Base-by-base conservation (phyloP, 2,888 invertebrate species). In the Chrysopilus asiliformis region DNA sequence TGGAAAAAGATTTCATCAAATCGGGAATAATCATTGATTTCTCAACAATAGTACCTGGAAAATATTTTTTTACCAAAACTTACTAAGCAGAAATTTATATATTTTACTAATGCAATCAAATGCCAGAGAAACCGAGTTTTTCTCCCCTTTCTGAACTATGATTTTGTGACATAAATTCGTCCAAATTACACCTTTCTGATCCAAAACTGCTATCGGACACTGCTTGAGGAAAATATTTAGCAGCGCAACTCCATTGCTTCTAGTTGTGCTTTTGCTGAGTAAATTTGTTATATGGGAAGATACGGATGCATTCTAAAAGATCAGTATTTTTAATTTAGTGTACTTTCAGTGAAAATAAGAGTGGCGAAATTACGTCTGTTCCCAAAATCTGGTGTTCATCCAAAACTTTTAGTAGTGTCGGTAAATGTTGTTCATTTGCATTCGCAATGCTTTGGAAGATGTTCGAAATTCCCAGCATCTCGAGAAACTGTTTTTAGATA, bases 311-410 rank as follows among this genome's bases (percentile, higher is more conserved):
- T n/a, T n/a, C n/a, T n/a, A n/a, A n/a, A n/a, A n/a, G n/a, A n/a
- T n/a, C n/a, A n/a, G n/a, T n/a, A n/a, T n/a, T n/a, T n/a, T n/a
- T n/a, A n/a, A n/a, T n/a, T n/a, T n/a, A n/a, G n/a, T n/a, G n/a
- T n/a, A n/a, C n/a, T n/a, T n/a, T n/a, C n/a, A n/a, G n/a, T n/a
- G n/a, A n/a, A n/a, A n/a, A n/a, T n/a, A n/a, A n/a, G n/a, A n/a
- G n/a, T n/a, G n/a, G n/a, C n/a, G n/a, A n/a, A n/a, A n/a, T n/a
- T 48, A 55, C 54, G 41, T 47, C 43, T 19, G 38, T 14, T 18
- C 44, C 42, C 38, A 53, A 52, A 42, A 45, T 47, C 37, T 50
- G 48, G 27, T 54, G 51, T 25, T 55, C 52, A 4, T 47, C 44
- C 4, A 55, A 40, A 2, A 49, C 51, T 18, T 47, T 39, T 1